Evolutionary conservation across 2,113 vertebrate genomes (phyloP), one percentile per base, ranked within the genome.

Genomic region (Myotis brandtii): DNA sequence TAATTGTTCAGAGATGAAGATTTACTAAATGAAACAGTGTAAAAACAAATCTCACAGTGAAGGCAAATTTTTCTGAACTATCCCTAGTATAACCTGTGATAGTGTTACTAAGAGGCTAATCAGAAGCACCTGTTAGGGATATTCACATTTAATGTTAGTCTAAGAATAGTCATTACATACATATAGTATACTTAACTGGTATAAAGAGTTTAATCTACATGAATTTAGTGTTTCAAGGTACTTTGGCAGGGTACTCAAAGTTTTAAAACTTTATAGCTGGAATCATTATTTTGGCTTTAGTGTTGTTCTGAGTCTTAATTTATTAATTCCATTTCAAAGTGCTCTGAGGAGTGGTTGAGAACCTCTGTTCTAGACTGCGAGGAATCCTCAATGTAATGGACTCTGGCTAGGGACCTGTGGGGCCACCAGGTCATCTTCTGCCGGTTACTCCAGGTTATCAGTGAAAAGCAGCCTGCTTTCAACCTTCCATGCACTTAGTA

Each of bases 121-220:
- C 48, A 27, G 87, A 98, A 97, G 93, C 94, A 97, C 95, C 80
- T 96, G 89, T 92, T 84, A 27, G 92, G 88, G 90, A 92, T 97
- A 81, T 83, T 96, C 96, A 93, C 96, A 95, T 97, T 77, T 97
- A 95, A 95, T 97, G 52, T 77, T 85, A 92, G 90, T 96, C 95
- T 97, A 93, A 93, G 86, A 46, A 82, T 98, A 93, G 89, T 97
- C 94, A 83, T 80, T 95, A 91, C 6, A 92, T 85, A 34, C 34
- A 87, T 79, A 17, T 79, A 93, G 50, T 77, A 5, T 76, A 96
- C 82, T 95, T 95, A 92, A 85, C 52, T 50, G 86, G 95, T 96
- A 77, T 90, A 95, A 93, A 96, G 93, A 67, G 10, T 77, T 96
- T 96, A 92, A 54, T 88, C 6, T 91, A 48, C 0, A n/a, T 17